Evolutionary conservation across 2,888 invertebrate species (phyloP).

Genomic region (Morpho helenor): DNA sequence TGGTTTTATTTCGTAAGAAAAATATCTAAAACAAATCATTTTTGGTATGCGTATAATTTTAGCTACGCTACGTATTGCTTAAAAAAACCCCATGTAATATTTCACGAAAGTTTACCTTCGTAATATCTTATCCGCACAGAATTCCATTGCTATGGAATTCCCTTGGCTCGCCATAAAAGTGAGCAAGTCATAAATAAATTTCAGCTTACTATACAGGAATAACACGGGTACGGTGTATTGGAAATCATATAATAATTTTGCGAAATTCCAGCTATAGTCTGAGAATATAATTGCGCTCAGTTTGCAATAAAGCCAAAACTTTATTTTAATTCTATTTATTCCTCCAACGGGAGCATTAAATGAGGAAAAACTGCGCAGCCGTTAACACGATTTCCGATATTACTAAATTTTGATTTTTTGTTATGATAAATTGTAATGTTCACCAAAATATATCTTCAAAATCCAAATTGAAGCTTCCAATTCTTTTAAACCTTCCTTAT

Average conservation of each 20-base stretch:
- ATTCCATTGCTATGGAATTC: slow-evolving; percentile 17
- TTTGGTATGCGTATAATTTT: no score
- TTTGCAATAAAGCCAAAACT: not conserved
- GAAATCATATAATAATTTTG: slow-evolving; percentile 24
- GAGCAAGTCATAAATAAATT: slow-evolving; percentile 26
- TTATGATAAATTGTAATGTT: no score
- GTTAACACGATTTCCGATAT: no score
- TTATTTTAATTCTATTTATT: slow-evolving; percentile 11
- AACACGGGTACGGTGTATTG: slow-evolving; percentile 22
- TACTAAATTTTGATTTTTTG: no score
- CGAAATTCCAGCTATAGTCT: slow-evolving; percentile 21
- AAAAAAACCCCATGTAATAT: no score
- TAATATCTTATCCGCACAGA: not conserved
- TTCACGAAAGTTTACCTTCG: not conserved
- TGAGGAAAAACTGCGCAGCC: not conserved
- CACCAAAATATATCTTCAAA: no score
- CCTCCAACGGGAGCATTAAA: not conserved
- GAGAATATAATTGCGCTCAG: slow-evolving; percentile 10
- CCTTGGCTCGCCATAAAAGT: slow-evolving; percentile 20
- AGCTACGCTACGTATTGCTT: no score
- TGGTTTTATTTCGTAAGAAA: no score
- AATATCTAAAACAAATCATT: no score
- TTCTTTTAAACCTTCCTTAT: no score
- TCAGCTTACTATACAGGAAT: slow-evolving; percentile 30
- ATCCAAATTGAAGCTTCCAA: no score